A percentile compares a stretch with the other conserved stretches of the same genome.
Evolutionary conservation across 2,888 invertebrate genomes (phyloP).

Genomic region (Dasypogon diadema): DNA sequence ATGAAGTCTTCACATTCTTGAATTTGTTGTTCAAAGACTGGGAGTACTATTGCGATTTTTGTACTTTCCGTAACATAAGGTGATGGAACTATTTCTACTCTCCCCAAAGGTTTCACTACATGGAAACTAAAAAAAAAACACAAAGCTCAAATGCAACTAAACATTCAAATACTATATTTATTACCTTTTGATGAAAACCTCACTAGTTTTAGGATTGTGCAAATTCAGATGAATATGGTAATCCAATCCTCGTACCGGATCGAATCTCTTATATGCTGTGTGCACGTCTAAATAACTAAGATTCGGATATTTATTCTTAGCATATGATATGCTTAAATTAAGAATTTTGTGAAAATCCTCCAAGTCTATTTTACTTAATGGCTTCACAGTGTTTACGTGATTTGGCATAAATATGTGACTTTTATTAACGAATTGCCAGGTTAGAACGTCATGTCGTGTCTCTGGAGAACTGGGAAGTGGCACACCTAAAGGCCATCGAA

Average conservation of each 20-base stretch:
- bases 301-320: slow-evolving; percentile 70
- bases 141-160: neutral
- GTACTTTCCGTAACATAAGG: slow-evolving; percentile 97
- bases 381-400: slow-evolving; percentile 79
- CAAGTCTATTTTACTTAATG: slow-evolving; percentile 75
- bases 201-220: slow-evolving; percentile 68
- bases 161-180: neutral
- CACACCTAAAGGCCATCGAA: slow-evolving; percentile 82
- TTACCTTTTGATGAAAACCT: slow-evolving; percentile 71
- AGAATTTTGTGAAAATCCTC: slow-evolving; percentile 76
- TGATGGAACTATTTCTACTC: slow-evolving; percentile 89
- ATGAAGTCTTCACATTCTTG: slow-evolving; percentile 77
- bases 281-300: slow-evolving; percentile 72
- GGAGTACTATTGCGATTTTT: slow-evolving; percentile 81
- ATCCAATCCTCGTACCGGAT: slow-evolving; percentile 87
- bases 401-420: slow-evolving; percentile 86
- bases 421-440: slow-evolving; percentile 88
- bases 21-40: slow-evolving; percentile 73
- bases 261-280: slow-evolving; percentile 83
- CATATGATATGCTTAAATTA: slow-evolving; percentile 70
- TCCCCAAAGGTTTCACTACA: slow-evolving; percentile 85
- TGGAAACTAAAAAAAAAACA: slow-evolving; percentile 73
- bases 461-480: slow-evolving; percentile 76
- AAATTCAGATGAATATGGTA: slow-evolving; percentile 82
- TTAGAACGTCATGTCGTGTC: slow-evolving; percentile 84